Conservation (phyloP, 2,113 vertebrate species). For the Diphyllodes magnificus region DNA sequence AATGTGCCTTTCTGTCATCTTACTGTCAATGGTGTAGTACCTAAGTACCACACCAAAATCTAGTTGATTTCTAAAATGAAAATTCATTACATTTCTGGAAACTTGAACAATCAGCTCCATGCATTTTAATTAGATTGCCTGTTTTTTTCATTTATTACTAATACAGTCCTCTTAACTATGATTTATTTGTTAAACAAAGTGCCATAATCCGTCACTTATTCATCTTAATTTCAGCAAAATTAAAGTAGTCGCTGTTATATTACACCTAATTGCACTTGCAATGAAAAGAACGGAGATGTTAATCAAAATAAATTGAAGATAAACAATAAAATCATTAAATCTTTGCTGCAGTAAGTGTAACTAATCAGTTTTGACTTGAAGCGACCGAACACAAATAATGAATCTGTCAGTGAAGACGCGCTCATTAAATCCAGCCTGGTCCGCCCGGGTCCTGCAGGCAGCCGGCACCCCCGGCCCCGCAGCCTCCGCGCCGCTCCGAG, state of each 20-base stretch:
- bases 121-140: slow-evolving; percentile 79
- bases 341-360: slow-evolving; percentile 82
- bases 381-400: slow-evolving; percentile 83
- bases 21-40: background rate
- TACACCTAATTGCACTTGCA: slow-evolving; percentile 84
- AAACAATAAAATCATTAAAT: slow-evolving; percentile 91
- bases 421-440: slow-evolving; percentile 78
- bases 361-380: slow-evolving; percentile 87
- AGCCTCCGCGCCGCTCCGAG: background rate
- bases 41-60: background rate
- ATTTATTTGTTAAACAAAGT: slow-evolving; percentile 85
- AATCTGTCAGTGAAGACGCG: slow-evolving; percentile 78
- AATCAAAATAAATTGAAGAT: slow-evolving; percentile 90
- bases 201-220: slow-evolving; percentile 82
- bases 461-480: background rate
- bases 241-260: slow-evolving; percentile 80
- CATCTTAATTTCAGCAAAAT: slow-evolving; percentile 84
- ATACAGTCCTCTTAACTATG: slow-evolving; percentile 82
- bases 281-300: slow-evolving; percentile 85
- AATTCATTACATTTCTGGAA: slow-evolving; percentile 68
- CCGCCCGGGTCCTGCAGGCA: slow-evolving; percentile 67
- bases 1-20: background rate
- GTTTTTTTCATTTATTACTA: slow-evolving; percentile 78
- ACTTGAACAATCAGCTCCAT: slow-evolving; percentile 68
- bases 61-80: slow-evolving; percentile 56